Base-by-base conservation (phyloP, 2,888 invertebrate species). In the Salpingus planirostris region DNA sequence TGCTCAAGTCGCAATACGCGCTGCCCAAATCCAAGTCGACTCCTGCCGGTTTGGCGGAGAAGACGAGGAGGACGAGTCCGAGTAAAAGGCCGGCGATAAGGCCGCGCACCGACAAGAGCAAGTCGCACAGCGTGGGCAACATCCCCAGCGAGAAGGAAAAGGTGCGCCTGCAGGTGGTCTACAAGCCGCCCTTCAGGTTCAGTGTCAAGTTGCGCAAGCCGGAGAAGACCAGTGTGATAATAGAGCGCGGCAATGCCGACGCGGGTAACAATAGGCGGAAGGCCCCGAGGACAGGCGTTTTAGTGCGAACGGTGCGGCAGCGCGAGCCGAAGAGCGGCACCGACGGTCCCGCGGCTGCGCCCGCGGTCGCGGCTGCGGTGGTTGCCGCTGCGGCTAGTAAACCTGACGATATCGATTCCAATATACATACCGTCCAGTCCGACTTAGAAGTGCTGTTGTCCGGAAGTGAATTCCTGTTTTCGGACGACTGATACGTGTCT, bases 161-260 rank as follows among this genome's bases (percentile, higher is more conserved):
- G 58, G 77, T 87, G 7, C 76, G 84, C 44, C 66, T 88, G 12
- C 88, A 88, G 62, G 87, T 88, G 18, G 83, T 88, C 13, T 88
- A 86, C 60, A 87, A 87, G 58, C 87, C 88, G 29, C 88, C 88
- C 7, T 88, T 88, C 64, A 82, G 85, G 54, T 87, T 88, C 62
- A 86, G 85, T 59, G 74, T 88, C 31, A 83, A 84, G 57, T 71
- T 88, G 41, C 73, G 78, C 36, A 80, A 79, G 54, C 76, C 79
- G 31, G 80, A 80, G 43, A 80, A 80, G 59, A 73, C 70, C 7
- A 72, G 71, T 64, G 72, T 73, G 3, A 71, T 74, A 29, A 67
- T 76, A 15, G 77, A 77, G 40, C 71, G 71, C 47, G 67, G 70
- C 11, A 67, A 70, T 21, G 71, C 69, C 36, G 70, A 44, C 21